Evolutionary conservation across 2,797 vertebrate genomes (phyloP).

Genomic region (Chrosomus eos): DNA sequence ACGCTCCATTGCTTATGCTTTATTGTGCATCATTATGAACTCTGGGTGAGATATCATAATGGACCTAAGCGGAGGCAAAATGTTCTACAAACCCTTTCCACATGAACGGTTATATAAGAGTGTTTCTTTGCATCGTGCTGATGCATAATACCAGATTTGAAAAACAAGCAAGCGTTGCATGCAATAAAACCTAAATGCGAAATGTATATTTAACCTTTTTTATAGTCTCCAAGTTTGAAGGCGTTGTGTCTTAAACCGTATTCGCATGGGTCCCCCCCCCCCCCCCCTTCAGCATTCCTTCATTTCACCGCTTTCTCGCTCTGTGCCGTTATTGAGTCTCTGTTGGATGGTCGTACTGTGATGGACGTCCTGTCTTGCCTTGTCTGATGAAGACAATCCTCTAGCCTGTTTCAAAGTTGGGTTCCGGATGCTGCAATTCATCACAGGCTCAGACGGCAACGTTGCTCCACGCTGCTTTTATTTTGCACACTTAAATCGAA

Average conservation of each 20-base stretch:
- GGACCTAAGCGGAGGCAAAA: not conserved
- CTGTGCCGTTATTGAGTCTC: slow-evolving; percentile 45
- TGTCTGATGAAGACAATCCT: slow-evolving; percentile 74
- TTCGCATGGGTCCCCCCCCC: not conserved
- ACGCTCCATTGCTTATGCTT: not conserved
- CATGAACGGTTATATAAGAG: not conserved
- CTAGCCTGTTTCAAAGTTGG: slow-evolving; percentile 56
- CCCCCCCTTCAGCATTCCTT: slow-evolving; percentile 23
- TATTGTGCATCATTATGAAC: slow-evolving; percentile 14
- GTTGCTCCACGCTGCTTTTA: slow-evolving; percentile 62
- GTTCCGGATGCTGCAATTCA: slow-evolving; percentile 70
- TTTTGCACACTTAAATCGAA: slow-evolving; percentile 69
- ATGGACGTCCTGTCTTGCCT: slow-evolving; percentile 70
- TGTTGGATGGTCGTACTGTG: slow-evolving; percentile 49
- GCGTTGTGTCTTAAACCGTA: not conserved
- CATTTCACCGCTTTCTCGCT: slow-evolving; percentile 18
- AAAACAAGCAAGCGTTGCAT: not conserved
- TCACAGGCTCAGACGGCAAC: slow-evolving; percentile 64
- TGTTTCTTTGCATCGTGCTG: not conserved
- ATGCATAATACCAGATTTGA: not conserved
- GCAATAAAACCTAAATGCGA: not conserved
- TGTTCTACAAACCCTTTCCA: not conserved
- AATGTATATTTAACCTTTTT: not conserved
- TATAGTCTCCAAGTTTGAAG: not conserved
- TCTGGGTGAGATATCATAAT: slow-evolving; percentile 12